Conservation (phyloP, 1,140 invertebrate genomes). For the Pachypsylla venusta region DNA sequence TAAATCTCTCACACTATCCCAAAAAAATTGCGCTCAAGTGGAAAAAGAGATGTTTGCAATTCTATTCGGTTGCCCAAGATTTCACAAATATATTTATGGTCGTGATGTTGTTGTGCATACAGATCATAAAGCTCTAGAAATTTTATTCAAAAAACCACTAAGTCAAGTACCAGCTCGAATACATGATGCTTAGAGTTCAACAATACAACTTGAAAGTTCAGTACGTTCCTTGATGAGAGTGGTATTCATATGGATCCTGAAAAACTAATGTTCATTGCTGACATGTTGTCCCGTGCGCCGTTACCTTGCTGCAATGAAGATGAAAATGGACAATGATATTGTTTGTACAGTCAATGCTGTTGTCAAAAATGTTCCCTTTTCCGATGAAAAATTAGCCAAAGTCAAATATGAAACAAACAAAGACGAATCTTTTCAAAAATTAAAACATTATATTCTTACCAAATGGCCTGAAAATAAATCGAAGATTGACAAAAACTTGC, state of each 20-base stretch:
- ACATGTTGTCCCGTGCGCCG: constrained; percentile 30
- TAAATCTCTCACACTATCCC: constrained; percentile 24
- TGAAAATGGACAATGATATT: constrained; percentile 17
- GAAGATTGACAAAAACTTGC: constrained; percentile 18
- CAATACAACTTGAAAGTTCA: constrained; percentile 30
- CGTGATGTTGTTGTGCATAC: constrained; percentile 27
- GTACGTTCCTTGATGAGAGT: no score
- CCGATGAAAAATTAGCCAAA: constrained; percentile 16
- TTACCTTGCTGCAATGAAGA: constrained; percentile 20
- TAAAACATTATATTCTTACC: constrained; percentile 6
- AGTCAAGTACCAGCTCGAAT: constrained; percentile 27
- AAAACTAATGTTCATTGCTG: constrained; percentile 22
- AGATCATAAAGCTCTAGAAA: constrained; percentile 31
- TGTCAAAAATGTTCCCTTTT: constrained; percentile 9
- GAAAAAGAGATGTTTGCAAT: constrained; percentile 32
- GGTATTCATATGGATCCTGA: no score
- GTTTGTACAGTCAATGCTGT: constrained; percentile 14
- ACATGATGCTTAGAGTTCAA: constrained; percentile 29
- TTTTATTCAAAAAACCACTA: constrained; percentile 31
- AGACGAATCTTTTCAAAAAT: constrained; percentile 22
- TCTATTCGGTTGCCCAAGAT: constrained; percentile 26
- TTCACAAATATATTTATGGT: constrained; percentile 27
- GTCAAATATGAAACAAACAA: constrained; percentile 23
- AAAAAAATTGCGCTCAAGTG: constrained; percentile 31
- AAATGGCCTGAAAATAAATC: constrained; percentile 25